Conservation (phyloP, 2,113 vertebrate genomes). For the Oxyura jamaicensis region DNA sequence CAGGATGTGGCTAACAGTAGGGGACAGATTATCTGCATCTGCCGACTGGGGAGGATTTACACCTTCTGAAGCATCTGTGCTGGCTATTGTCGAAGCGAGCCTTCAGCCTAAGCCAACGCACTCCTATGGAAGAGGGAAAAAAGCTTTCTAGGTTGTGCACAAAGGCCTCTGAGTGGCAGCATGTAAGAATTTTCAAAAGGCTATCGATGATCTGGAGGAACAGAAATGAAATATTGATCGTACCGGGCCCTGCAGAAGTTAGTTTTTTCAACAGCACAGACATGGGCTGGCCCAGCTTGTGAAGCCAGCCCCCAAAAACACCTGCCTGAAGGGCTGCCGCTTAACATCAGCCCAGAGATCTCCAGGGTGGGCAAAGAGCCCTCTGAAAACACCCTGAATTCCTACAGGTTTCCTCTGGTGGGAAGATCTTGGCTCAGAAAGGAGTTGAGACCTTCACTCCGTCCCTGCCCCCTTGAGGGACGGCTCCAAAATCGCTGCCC, state of each 20-base stretch:
- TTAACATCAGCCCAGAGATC: not conserved
- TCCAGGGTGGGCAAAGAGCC: not conserved
- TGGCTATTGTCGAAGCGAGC: not conserved
- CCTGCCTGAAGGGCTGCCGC: too few species aligned
- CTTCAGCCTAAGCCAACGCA: not conserved
- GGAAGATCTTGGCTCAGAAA: fast-evolving
- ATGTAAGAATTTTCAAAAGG: not conserved
- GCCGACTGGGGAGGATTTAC: conserved; percentile 31
- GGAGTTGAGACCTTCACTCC: not conserved
- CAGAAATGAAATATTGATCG: not conserved
- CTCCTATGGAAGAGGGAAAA: not conserved
- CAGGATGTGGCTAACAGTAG: conserved; percentile 47
- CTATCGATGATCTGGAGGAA: not conserved
- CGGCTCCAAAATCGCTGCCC: not conserved
- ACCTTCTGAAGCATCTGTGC: conserved; percentile 61
- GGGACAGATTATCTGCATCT: conserved; percentile 59
- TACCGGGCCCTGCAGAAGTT: not conserved
- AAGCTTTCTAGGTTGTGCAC: not conserved
- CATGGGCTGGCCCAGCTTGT: not conserved
- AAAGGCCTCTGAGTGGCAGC: not conserved
- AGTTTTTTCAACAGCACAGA: not conserved
- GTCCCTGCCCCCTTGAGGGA: not conserved
- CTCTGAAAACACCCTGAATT: not conserved
- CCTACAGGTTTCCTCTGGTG: not conserved
- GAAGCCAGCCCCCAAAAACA: not conserved